phyloP scores from a whole-genome alignment of 1,140 invertebrate species.

The Polyergus mexicanus region DNA sequence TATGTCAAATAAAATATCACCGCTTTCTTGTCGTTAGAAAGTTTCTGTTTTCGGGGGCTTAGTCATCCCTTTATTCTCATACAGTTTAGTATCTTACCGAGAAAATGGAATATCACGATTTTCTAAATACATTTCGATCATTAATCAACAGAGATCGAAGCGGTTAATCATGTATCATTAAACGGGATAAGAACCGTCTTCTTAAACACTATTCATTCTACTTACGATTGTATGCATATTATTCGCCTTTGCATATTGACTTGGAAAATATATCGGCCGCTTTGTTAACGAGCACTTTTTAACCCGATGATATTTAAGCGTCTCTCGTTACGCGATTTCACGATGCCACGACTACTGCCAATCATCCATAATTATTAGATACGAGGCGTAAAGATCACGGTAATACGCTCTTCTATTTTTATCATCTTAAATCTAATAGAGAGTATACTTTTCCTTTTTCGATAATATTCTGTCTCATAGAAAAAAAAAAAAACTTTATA shows the following conservation, averaged over 20 bases:
- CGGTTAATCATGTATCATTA: slow-evolving; percentile 37
- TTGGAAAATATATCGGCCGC: slow-evolving; percentile 21
- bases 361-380: slow-evolving; percentile 64
- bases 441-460: neutral
- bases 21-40: too few relatives aligned
- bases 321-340: slow-evolving; percentile 38
- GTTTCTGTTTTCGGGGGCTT: too few relatives aligned
- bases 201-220: slow-evolving; percentile 10
- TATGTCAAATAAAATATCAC: too few relatives aligned
- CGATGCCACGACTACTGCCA: slow-evolving; percentile 38
- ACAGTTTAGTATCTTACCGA: too few relatives aligned
- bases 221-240: slow-evolving; percentile 29
- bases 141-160: slow-evolving; percentile 31
- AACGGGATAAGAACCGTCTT: neutral
- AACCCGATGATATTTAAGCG: slow-evolving; percentile 68
- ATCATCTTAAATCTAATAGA: neutral
- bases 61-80: too few relatives aligned
- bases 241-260: neutral
- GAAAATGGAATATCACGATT: slow-evolving; percentile 14
- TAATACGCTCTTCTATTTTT: slow-evolving; percentile 9
- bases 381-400: slow-evolving; percentile 26
- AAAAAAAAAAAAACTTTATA: neutral
- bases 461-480: too few relatives aligned
- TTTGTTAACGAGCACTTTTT: slow-evolving; percentile 33
- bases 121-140: slow-evolving; percentile 1